Conservation (phyloP, 2,888 invertebrate genomes). For the Fragum whitleyi region DNA sequence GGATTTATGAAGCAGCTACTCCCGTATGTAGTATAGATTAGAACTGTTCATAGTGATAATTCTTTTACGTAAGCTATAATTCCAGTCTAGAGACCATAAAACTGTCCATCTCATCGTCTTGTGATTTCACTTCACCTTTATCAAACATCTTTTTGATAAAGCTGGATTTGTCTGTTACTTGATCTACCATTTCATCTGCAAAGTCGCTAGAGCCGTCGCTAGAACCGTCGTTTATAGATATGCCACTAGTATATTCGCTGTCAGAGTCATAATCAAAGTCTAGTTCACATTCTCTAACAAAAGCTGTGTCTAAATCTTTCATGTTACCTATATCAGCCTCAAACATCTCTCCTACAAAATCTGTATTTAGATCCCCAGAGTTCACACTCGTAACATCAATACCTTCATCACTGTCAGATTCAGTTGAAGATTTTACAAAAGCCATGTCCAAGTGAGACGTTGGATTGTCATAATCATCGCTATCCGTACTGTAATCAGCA, state of each 20-base stretch:
- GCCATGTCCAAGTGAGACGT: conserved; percentile 29
- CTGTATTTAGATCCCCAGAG: conserved; percentile 42
- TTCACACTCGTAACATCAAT: conserved; percentile 50
- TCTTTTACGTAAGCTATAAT: too few relatives aligned
- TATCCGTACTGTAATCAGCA: not conserved
- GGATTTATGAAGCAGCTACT: too few relatives aligned
- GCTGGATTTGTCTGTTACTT: conserved; percentile 6
- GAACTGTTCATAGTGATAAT: too few relatives aligned
- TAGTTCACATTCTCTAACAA: conserved; percentile 20
- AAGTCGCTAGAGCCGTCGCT: conserved; percentile 20
- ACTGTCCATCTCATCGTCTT: conserved; percentile 46
- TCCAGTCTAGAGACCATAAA: conserved; percentile 46
- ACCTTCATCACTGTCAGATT: conserved; percentile 53
- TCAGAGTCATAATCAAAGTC: not conserved
- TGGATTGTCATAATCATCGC: not conserved
- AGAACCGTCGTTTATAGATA: conserved; percentile 5
- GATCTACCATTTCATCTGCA: not conserved
- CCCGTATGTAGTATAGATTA: too few relatives aligned
- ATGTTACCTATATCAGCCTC: conserved; percentile 39
- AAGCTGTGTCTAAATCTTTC: conserved; percentile 41
- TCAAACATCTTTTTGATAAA: conserved; percentile 1
- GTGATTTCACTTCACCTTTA: conserved; percentile 1
- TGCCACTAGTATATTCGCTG: not conserved
- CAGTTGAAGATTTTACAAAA: conserved; percentile 37
- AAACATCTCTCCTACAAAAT: conserved; percentile 35